Percentiles rank a stretch among this genome's conserved stretches.
Evolutionary conservation across 2,888 invertebrate species (phyloP).

Genomic region (Heteromyza rotundicornis): DNA sequence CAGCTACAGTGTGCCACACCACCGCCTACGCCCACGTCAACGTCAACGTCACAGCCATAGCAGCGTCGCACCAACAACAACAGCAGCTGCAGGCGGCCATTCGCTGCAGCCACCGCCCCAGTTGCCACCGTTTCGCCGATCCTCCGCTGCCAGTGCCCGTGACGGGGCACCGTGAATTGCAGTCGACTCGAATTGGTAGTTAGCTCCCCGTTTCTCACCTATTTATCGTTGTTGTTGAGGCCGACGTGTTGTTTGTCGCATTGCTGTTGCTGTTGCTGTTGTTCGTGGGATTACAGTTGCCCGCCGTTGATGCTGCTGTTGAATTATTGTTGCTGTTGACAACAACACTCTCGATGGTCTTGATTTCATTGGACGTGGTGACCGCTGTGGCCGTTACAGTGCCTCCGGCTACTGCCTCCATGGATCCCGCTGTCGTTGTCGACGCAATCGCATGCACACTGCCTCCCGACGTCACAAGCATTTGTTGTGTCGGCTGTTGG

Average conservation of each 20-base stretch:
- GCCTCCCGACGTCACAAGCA: conserved; percentile 29
- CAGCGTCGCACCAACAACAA: background rate
- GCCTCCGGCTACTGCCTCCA: too few relatives aligned
- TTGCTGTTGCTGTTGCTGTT: conserved; percentile 33
- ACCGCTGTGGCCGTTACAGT: too few relatives aligned
- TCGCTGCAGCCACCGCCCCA: background rate
- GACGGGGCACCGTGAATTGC: conserved; percentile 11
- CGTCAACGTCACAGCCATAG: too few relatives aligned
- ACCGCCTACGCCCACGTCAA: too few relatives aligned
- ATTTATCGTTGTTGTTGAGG: conserved; percentile 56
- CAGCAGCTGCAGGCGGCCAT: background rate
- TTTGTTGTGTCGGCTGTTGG: conserved; percentile 17
- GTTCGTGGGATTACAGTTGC: conserved; percentile 21
- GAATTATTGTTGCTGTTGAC: conserved; percentile 34
- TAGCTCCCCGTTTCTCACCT: conserved; percentile 63
- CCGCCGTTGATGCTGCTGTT: conserved; percentile 8
- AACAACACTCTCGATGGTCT: conserved; percentile 20
- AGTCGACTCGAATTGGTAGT: conserved; percentile 50
- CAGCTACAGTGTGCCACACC: too few relatives aligned
- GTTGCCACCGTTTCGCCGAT: conserved; percentile 18
- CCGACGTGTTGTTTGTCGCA: conserved; percentile 31
- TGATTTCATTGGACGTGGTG: conserved; percentile 25
- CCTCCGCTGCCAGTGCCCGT: background rate
- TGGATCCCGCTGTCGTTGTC: conserved; percentile 27
- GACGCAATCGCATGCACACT: conserved; percentile 29